Percentiles rank a stretch among this genome's conserved stretches.
Conservation (phyloP, 2,113 vertebrate genomes). For the Cyrtonyx montezumae region DNA sequence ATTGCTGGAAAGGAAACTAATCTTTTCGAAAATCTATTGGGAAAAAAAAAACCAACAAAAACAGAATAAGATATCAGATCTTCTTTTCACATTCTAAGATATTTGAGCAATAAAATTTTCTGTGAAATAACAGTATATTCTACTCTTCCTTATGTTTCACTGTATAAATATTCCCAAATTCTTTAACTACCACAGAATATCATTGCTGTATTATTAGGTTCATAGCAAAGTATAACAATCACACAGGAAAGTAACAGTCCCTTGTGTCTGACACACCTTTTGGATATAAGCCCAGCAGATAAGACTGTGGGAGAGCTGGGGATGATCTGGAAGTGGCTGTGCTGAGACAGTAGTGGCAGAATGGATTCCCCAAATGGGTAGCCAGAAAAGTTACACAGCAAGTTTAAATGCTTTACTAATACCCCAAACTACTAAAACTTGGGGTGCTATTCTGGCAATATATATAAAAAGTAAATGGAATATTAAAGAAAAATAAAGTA, state of each 20-base stretch:
- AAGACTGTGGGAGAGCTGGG: neutral
- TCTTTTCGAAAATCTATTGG: neutral
- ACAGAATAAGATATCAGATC: neutral
- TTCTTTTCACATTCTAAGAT: neutral
- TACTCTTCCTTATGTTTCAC: neutral
- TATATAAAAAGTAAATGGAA: neutral
- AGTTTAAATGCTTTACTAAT: neutral
- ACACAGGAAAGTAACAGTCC: neutral
- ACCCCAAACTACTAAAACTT: neutral
- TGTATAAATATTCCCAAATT: neutral
- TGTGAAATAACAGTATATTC: neutral
- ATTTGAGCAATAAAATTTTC: neutral
- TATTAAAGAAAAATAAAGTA: neutral
- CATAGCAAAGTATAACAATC: neutral
- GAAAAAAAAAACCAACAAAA: neutral
- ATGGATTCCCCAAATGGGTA: neutral
- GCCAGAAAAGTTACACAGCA: neutral
- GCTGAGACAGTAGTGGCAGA: neutral
- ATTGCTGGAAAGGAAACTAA: slow-evolving; percentile 9
- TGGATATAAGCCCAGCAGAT: neutral
- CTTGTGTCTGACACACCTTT: neutral
- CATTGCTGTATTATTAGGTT: neutral
- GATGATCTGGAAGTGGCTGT: neutral
- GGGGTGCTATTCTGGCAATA: neutral
- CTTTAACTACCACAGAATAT: neutral